Evolutionary conservation across 2,888 invertebrate genomes (phyloP), one percentile per base, ranked within the genome.

Genomic region (Allacma fusca): DNA sequence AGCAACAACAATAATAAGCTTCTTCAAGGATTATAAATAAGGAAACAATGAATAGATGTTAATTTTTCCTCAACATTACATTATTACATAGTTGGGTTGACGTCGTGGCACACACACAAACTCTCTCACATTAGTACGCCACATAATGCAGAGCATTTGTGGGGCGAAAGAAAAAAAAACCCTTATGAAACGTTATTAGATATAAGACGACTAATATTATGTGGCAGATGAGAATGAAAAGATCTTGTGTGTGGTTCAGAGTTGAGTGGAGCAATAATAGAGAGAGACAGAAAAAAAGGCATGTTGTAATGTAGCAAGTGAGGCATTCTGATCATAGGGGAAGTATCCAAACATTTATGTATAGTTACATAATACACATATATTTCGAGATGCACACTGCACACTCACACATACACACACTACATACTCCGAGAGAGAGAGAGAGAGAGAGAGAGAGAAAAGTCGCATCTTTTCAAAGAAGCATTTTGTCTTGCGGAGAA

Each of bases 401-500:
- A 40, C 7, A 40, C 7, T 9, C 40, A 40, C 7, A 40, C 5
- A 40, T 13, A 40, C 5, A 40, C 40, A 40, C 7, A 16, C 1
- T n/a, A 50, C n/a, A 50, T 50, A 5, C 50, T 50, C 50, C 1
- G 24, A 62, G 62, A 62, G 62, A 62, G 57, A 57, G 57, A 57
- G 65, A 72, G 62, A 62, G 64, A 59, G 71, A 57, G 16, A 26
- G 50, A 76, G 75, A 72, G 43, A 80, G 80, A 80, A 76, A 80
- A 80, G 77, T 80, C 80, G 76, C 76, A 78, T 81, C 78, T 73
- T 80, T 77, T 83, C 81, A 83, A 82, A 83, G 82, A 81, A 78
- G 82, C 78, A 83, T 81, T 83, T 83, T 83, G 83, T 83, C 82
- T 82, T 80, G 78, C 75, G 73, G 76, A 79, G 80, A 81, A 82